Conservation (phyloP, 2,797 vertebrate species). For the Euthynnus affinis region DNA sequence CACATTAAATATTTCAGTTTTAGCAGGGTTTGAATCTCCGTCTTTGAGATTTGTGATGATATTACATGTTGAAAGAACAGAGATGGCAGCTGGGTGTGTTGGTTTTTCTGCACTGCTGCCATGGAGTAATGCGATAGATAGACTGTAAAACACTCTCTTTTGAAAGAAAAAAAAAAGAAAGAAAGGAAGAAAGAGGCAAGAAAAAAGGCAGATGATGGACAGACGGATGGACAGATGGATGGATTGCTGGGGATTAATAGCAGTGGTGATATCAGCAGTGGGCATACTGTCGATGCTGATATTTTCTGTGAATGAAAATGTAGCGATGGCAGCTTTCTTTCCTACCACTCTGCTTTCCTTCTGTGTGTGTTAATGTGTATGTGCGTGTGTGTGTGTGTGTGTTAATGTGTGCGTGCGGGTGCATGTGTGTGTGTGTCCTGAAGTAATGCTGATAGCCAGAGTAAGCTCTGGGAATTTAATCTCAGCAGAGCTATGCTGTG, state of each 20-base stretch:
- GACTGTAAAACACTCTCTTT: constrained; percentile 1
- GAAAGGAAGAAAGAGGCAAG: neutral
- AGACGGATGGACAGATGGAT: constrained; percentile 41
- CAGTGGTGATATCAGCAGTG: constrained; percentile 59
- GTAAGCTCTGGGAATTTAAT: constrained; percentile 83
- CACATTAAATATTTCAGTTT: neutral
- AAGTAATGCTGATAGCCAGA: constrained; percentile 82
- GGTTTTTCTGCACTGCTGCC: constrained; percentile 3
- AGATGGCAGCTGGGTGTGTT: constrained; percentile 3
- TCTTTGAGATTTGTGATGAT: neutral
- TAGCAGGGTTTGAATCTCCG: neutral
- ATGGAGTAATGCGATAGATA: neutral
- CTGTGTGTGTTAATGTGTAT: constrained; percentile 31
- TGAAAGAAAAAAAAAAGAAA: constrained; percentile 2
- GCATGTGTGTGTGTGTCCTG: constrained; percentile 66
- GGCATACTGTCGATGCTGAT: constrained; percentile 68
- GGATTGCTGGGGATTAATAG: constrained; percentile 63
- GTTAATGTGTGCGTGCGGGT: constrained; percentile 23
- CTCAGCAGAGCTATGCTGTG: constrained; percentile 80
- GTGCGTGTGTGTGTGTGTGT: constrained; percentile 27
- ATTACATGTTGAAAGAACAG: neutral
- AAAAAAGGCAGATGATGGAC: constrained; percentile 35
- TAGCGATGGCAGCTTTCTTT: constrained; percentile 69
- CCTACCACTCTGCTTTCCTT: constrained; percentile 56
- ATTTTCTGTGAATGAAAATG: constrained; percentile 78